phyloP scores from a whole-genome alignment of 2,113 vertebrate genomes.

The Quiscalus mexicanus region DNA sequence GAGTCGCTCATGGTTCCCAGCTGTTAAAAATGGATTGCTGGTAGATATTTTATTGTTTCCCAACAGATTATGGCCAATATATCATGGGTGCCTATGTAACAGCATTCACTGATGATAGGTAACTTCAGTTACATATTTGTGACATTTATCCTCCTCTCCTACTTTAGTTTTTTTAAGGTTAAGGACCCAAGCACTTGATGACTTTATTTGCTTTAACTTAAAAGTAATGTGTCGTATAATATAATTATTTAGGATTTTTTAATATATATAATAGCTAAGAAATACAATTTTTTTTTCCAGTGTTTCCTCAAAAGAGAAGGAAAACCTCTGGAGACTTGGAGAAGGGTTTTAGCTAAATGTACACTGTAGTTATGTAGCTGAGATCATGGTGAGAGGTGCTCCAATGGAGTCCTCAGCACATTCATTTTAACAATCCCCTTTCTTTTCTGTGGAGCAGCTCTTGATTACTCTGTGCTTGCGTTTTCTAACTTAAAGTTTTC shows the following conservation, averaged over 20 bases:
- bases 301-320: not conserved
- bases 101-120: not conserved
- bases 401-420: not conserved
- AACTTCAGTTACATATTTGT: not conserved
- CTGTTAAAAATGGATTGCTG: not conserved
- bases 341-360: not conserved
- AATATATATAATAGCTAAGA: not conserved
- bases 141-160: accelerated
- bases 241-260: not conserved
- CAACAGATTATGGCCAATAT: not conserved
- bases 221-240: not conserved
- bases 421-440: not conserved
- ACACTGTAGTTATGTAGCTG: not conserved
- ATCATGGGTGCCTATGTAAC: not conserved
- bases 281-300: not conserved
- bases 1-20: not conserved
- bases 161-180: not conserved
- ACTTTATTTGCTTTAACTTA: not conserved
- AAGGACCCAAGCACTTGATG: not conserved
- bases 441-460: not conserved
- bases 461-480: not conserved
- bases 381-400: not conserved
- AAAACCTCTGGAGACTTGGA: not conserved
- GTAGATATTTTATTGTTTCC: not conserved
- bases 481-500: not conserved